Conservation (phyloP, 2,113 vertebrate species). For the Typhlomys cinereus region DNA sequence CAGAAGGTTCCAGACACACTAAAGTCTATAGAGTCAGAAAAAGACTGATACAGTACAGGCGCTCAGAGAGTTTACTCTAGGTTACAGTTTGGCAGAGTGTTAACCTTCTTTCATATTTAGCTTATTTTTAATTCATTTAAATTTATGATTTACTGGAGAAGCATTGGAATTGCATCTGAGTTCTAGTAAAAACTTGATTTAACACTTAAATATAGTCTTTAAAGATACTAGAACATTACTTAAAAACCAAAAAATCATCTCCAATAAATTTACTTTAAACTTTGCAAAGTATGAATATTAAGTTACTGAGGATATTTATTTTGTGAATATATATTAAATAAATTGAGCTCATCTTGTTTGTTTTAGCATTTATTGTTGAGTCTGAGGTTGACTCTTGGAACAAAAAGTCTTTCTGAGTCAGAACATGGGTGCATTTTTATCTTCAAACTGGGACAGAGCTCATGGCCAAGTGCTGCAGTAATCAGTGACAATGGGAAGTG, state of each 20-base stretch:
- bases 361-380: neutral
- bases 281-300: neutral
- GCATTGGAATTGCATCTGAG: neutral
- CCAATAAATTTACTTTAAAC: slow-evolving; percentile 17
- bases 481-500: no score
- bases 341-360: neutral
- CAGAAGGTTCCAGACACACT: no score
- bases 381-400: neutral
- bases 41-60: no score
- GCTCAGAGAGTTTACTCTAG: no score
- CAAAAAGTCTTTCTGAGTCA: neutral
- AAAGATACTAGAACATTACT: neutral
- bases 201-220: neutral
- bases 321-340: neutral
- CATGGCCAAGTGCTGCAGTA: no score
- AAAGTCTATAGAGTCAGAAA: no score
- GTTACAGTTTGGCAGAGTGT: no score
- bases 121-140: slow-evolving; percentile 8
- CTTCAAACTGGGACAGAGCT: no score
- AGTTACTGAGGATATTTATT: neutral
- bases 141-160: neutral
- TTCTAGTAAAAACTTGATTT: neutral
- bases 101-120: no score
- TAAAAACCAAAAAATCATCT: neutral
- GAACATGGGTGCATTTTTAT: neutral